Evolutionary conservation across 30 jellyfish, hydroid and myxozoan genomes (phyloP), one percentile per base, ranked within the genome.

Genomic region (Aurelia sp.): DNA sequence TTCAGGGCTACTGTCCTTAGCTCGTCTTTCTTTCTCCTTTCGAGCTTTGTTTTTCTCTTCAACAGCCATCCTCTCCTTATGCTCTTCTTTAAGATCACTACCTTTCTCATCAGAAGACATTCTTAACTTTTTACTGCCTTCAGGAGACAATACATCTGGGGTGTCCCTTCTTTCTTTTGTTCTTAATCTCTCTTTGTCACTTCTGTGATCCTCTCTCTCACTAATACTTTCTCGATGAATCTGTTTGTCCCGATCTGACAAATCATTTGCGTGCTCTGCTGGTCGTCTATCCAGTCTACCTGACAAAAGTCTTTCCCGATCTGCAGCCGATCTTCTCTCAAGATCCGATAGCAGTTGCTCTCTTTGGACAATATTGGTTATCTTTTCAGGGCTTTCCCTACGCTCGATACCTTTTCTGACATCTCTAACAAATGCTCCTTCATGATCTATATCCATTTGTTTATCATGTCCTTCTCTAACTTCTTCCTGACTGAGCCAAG

Each of bases 201-300:
- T 68, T 59, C 60, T 68, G 5, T 68, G 27, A 18, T 27, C 51
- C 60, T 68, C 79, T 38, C 61, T 35, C 13, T 24, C 71, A 2
- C 71, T 61, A 13, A n/a, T 61, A n/a, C 35, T 13, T 24, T 24
- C n/a, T 22, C 44, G 82, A 40, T 13, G 82, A 41, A 12, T 44
- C 15, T 40, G 68, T n/a, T 9, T 44, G 9, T 72, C 82, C 52
- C 68, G 63, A 60, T 33, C 60, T 20, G 67, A 41, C 8, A 66
- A 72, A n/a, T 72, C 82, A n/a, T 16, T 72, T 21, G 35, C 61
- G 17, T 52, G 82, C 40, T 72, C 82, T 8, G 82, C n/a, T 0
- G 82, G 57, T 38, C 68, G 82, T 22, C 50, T 72, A 15, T 11
- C 80, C 4, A 16, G 51, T 41, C 44, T 21, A 21, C 21, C 61